Evolutionary conservation across 1,140 invertebrate genomes (phyloP), one percentile per base, ranked within the genome.

Genomic region (Drosophila kanapiae): DNA sequence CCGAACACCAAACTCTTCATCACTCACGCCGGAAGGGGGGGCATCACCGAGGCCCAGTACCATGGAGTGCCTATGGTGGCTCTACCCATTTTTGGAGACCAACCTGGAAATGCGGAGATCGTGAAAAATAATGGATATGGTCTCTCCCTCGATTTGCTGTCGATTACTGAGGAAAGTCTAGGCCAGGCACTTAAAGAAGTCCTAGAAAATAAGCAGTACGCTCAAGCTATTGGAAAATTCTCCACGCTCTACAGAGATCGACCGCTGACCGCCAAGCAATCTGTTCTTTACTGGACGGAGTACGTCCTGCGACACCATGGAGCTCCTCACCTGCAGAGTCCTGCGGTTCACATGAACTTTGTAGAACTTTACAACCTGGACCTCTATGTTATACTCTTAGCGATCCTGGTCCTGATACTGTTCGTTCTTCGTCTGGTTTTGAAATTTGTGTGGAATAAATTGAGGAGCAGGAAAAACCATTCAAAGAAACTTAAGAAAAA

Each of bases 1-100:
- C 94, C 94, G 5, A 96, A 96, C 62, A 91, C 95, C 1, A 95
- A 94, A 77, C 93, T 94, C 0, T 96, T 97, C 75, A 95, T 97
- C 29, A 96, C 95, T 0, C 96, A 97, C 78, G 96, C 95, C 13
- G 96, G 96, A 18, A 92, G 95, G 48, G 94, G 96, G 29, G 96
- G 96, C 53, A 93, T 95, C 9, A 94, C 95, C 62, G 96, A 97
- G 92, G 94, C 96, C 1, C 88, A 96, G 5, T 95, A 95, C 92
- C 95, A 96, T 75, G 95, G 95, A 71, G 94, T 96, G 4, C 96
- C 96, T 4, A 94, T 97, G 58, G 93, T 97, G 18, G 95, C 95
- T 0, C 93, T 97, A 33, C 96, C 96, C 13, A 88, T 96, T 42
- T 94, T 95, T 43, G 94, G 93, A 4, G 95, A 96, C 82, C 96